Evolutionary conservation across 1,140 invertebrate species (phyloP).

Genomic region (Teleopsis dalmanni): DNA sequence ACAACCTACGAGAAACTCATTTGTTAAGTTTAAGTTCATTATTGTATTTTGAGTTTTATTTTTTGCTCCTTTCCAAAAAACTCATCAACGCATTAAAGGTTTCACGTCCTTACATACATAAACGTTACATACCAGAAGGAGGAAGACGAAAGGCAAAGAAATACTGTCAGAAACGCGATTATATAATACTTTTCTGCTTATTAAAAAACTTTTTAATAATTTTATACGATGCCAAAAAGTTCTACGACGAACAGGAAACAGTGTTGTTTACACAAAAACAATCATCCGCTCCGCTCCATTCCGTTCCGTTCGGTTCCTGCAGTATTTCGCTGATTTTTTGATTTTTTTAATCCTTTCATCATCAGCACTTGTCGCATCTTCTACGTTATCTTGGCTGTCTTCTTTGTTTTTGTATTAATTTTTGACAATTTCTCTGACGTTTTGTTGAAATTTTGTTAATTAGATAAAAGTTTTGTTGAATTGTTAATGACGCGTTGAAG

Average conservation of each 20-base stretch:
- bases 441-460: constrained; percentile 43
- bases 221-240: constrained; percentile 10
- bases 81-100: constrained; percentile 5
- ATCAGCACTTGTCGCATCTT: not conserved
- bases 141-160: too few species aligned
- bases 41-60: too few species aligned
- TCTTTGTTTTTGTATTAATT: not conserved
- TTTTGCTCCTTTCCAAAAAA: too few species aligned
- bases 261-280: constrained; percentile 40
- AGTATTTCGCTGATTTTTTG: not conserved
- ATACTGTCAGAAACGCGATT: too few species aligned
- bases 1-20: too few species aligned
- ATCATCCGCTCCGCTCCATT: too few species aligned
- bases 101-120: too few species aligned
- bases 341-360: constrained; percentile 15
- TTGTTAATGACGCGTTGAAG: constrained; percentile 36
- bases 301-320: too few species aligned
- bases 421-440: constrained; percentile 20
- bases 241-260: not conserved
- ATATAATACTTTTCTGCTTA: constrained; percentile 26
- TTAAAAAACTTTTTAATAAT: constrained; percentile 38
- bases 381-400: constrained; percentile 13
- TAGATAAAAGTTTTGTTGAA: constrained; percentile 38
- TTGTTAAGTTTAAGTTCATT: too few species aligned
- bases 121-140: too few species aligned